Evolutionary conservation across 2,113 vertebrate genomes (phyloP).

Genomic region (Bettongia penicillata): DNA sequence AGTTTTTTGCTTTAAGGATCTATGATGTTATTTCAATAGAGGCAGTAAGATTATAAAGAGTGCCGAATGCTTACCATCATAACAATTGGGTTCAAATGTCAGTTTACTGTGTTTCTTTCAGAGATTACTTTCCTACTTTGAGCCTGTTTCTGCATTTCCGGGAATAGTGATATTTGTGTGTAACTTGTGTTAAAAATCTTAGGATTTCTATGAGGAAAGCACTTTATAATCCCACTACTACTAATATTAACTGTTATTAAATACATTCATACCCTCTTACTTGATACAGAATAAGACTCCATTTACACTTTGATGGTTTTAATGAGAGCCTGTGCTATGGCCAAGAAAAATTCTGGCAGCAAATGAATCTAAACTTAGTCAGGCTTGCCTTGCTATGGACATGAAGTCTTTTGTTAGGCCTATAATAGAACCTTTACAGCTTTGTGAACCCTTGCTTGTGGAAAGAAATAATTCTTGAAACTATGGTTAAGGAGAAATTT

Average conservation of each 20-base stretch:
- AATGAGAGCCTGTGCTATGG: neutral
- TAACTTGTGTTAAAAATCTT: no score
- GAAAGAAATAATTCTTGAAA: neutral
- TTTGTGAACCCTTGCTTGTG: neutral
- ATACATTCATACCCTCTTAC: neutral
- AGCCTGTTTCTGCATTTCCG: neutral
- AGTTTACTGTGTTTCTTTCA: neutral
- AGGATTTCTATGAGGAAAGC: neutral
- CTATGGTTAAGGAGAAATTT: neutral
- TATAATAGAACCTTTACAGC: neutral
- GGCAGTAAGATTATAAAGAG: neutral
- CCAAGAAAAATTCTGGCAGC: neutral
- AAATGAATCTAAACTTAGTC: neutral
- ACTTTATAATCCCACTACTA: neutral
- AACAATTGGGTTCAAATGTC: neutral
- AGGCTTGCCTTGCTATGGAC: neutral
- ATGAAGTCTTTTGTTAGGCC: neutral
- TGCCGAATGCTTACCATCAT: neutral
- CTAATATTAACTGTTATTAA: neutral
- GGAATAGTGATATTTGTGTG: neutral
- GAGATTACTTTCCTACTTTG: neutral
- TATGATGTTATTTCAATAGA: neutral
- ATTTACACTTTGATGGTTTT: neutral
- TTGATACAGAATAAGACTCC: neutral
- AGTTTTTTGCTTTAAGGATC: neutral